Conservation (phyloP, 2,888 invertebrate genomes). For the Drosophila emarginata region DNA sequence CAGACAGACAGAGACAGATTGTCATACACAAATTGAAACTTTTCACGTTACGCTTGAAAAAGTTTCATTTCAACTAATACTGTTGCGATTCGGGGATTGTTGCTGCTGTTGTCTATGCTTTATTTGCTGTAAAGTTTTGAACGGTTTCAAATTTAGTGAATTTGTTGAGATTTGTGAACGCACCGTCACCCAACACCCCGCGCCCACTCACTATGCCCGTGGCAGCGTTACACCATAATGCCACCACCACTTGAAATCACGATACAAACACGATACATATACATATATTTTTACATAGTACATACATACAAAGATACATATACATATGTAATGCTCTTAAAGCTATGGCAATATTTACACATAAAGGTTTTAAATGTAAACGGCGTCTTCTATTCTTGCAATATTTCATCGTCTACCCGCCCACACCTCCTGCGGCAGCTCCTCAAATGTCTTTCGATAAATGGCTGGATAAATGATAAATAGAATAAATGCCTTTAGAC, state of each 20-base stretch:
- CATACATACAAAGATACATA: not conserved
- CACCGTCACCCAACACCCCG: conserved; percentile 13
- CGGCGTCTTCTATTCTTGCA: conserved; percentile 59
- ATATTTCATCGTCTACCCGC: conserved; percentile 49
- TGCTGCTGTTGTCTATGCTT: conserved; percentile 45
- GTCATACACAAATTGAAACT: conserved; percentile 67
- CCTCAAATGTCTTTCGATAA: conserved; percentile 70
- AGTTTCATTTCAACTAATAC: conserved; percentile 59
- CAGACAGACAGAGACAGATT: conserved; percentile 25
- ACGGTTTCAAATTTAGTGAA: conserved; percentile 37
- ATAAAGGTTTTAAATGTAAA: conserved; percentile 68
- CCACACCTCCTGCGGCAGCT: conserved; percentile 13
- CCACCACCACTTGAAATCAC: conserved; percentile 22
- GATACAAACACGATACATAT: not conserved
- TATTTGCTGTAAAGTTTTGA: conserved; percentile 48
- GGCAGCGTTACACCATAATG: too few relatives aligned
- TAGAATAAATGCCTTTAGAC: conserved; percentile 70
- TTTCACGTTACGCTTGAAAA: conserved; percentile 62
- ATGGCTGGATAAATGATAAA: conserved; percentile 77
- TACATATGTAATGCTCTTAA: conserved; percentile 43
- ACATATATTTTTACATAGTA: not conserved
- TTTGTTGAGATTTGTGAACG: conserved; percentile 27
- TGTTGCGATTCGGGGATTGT: conserved; percentile 41
- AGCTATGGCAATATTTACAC: conserved; percentile 54
- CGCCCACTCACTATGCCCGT: not conserved